Base-by-base conservation (phyloP, 1,140 invertebrate genomes). In the Drosophila parabipectinata region DNA sequence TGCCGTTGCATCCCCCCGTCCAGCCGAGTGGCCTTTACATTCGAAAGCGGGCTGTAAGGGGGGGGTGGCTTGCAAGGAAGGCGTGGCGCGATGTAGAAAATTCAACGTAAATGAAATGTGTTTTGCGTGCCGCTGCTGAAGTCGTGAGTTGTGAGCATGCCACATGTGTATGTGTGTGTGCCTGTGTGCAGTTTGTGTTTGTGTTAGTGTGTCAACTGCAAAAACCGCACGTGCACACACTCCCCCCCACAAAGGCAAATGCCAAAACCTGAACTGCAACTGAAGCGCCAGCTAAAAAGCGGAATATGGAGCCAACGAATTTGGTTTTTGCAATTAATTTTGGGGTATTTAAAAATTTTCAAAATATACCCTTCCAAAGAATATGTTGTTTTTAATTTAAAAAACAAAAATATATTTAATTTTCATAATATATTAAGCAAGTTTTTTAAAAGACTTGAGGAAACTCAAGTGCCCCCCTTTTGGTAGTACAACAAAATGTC, bases 91-190 rank as follows among this genome's bases (percentile, higher is more conserved):
- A 59, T 77, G 63, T 64, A 76, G 59, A 84, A 84, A 84, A 85
- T 77, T 85, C 73, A 85, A 85, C 77, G 72, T 85, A 84, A 84
- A 85, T 85, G 77, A 84, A 84, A 85, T 84, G 81, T 84, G 81
- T 69, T 85, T 84, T 84, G 81, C 80, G 81, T 84, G 81, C 81
- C 67, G 72, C 59, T 69, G 63, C 67, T 54, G 50, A 48, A 67
- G 32, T 44, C 62, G 56, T 53, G 34, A 61, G 51, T 60, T n/a
- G 47, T 53, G 54, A 14, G 56, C 32, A 21, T 30, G 18, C 44
- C 26, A 1, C 56, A 28, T 15, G n/a, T 15, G 18, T 61, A 15
- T 15, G 41, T 26, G 24, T 55, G 44, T 48, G 50, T 63, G 34
- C 45, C 45, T 62, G 47, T 55, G 18, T 44, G 37, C 24, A 12